Conservation (phyloP, 2,113 vertebrate genomes). For the Gorsachius goisagi region DNA sequence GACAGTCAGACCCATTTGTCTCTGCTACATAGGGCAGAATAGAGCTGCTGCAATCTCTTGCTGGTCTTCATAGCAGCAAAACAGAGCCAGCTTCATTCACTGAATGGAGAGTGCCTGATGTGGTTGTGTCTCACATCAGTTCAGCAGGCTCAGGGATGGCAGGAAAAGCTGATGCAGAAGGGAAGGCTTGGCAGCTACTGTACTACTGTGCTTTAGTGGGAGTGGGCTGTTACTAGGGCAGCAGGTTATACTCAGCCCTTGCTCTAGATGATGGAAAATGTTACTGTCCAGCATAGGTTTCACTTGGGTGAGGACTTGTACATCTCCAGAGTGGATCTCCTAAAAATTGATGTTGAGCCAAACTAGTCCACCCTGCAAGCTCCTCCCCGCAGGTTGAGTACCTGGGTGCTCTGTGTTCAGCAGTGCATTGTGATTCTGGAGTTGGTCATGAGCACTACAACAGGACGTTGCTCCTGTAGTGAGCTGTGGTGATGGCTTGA, state of each 20-base stretch:
- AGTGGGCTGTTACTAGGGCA: background rate
- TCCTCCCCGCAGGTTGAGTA: background rate
- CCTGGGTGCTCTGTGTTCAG: background rate
- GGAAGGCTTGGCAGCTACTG: background rate
- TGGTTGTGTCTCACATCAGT: background rate
- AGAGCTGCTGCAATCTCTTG: background rate
- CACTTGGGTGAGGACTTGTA: background rate
- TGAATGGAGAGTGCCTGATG: background rate
- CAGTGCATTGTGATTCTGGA: rapidly evolving
- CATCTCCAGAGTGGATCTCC: background rate
- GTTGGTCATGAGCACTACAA: background rate
- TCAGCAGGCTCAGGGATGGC: background rate
- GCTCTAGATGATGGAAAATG: background rate
- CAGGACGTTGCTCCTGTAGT: background rate
- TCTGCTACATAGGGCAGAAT: background rate
- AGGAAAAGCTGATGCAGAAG: background rate
- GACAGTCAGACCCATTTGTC: background rate
- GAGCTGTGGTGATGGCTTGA: background rate
- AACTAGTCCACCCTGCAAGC: background rate
- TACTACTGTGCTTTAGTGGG: background rate
- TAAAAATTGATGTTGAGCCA: background rate
- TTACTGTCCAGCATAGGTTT: background rate
- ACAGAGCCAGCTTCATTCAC: background rate
- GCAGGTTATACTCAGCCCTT: background rate
- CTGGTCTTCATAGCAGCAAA: background rate